Evolutionary conservation across 2,888 invertebrate species (phyloP), one percentile per base, ranked within the genome.

Genomic region (Xestia xanthographa): DNA sequence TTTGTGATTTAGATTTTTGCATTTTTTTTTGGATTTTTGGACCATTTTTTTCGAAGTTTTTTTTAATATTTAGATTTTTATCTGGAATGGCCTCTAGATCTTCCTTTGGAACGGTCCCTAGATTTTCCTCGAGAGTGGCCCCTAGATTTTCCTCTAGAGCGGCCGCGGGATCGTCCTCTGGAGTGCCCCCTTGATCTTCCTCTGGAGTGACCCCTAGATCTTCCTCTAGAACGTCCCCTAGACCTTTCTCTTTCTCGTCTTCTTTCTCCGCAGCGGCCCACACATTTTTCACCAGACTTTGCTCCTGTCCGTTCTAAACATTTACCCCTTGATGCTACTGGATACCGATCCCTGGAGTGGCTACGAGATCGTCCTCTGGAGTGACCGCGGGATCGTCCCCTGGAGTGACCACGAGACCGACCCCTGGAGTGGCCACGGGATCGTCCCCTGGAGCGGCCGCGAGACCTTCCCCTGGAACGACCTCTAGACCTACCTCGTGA

Each of bases 61-160:
- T 50, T 41, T n/a, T 66, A 22, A 0, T 22, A 41, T 66, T 8
- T 56, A 5, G 12, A 14, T 41, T n/a, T 62, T 68, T 26, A 63
- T 66, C 82, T 82, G 8, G 87, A 84, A 12, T 60, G 67, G 0
- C 22, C 53, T 9, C 68, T 74, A 6, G 65, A 74, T 66, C 9
- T 67, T 14, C 74, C 73, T 66, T 80, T 82, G 9, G 87, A 84
- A 12, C n/a, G n/a, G n/a, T n/a, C 75, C 56, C 79, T 80, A 17
- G 76, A 79, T 50, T 69, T 62, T 66, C 71, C 50, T 63, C 68
- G 41, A 0, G 84, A 84, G 50, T 22, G 66, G 0, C 73, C 78
- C 9, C 84, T 75, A 6, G 83, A 82, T 41, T 56, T 73, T 8
- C 74, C 74, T 65, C 77, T 80, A 12, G 72, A 80, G 14, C 12